Percentiles rank a stretch among this genome's conserved stretches.
Evolutionary conservation across 2,888 invertebrate species (phyloP).

Genomic region (Eumacrocentrus americanus): DNA sequence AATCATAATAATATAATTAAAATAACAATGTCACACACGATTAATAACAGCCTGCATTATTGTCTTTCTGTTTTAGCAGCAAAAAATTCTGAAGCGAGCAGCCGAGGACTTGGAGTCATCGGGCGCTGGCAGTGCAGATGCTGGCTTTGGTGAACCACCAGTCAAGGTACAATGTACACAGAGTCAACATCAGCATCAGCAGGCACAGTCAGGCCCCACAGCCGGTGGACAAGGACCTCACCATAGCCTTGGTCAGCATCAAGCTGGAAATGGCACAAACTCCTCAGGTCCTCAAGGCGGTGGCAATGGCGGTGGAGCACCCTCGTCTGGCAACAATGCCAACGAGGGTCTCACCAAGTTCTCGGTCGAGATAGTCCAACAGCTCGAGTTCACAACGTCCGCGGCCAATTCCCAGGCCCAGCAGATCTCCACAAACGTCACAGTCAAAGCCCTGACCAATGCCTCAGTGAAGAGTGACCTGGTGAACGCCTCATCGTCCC

Average conservation of each 20-base stretch:
- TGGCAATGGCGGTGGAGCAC: slow-evolving; percentile 22
- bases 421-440: slow-evolving; percentile 90
- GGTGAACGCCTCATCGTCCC: slow-evolving; percentile 60
- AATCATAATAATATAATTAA: too few species aligned
- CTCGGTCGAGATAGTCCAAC: slow-evolving; percentile 92
- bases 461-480: slow-evolving; percentile 70
- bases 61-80: slow-evolving; percentile 69
- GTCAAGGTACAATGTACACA: slow-evolving; percentile 75
- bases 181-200: slow-evolving; percentile 61
- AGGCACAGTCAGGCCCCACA: slow-evolving; percentile 48
- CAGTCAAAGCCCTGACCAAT: slow-evolving; percentile 81
- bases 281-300: slow-evolving; percentile 39
- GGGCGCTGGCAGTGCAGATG: slow-evolving; percentile 58
- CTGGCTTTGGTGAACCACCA: slow-evolving; percentile 74
- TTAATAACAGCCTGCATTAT: slow-evolving; percentile 15
- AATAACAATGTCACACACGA: too few species aligned
- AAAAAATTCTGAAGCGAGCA: slow-evolving; percentile 80
- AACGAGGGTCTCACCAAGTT: slow-evolving; percentile 71
- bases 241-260: slow-evolving; percentile 51
- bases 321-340: slow-evolving; percentile 45
- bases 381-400: slow-evolving; percentile 86
- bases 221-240: slow-evolving; percentile 46
- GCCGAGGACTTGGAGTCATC: slow-evolving; percentile 71
- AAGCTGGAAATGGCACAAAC: slow-evolving; percentile 49
- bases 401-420: slow-evolving; percentile 87